phyloP scores from a whole-genome alignment of 2,888 invertebrate species.

The Pandemis corylana region DNA sequence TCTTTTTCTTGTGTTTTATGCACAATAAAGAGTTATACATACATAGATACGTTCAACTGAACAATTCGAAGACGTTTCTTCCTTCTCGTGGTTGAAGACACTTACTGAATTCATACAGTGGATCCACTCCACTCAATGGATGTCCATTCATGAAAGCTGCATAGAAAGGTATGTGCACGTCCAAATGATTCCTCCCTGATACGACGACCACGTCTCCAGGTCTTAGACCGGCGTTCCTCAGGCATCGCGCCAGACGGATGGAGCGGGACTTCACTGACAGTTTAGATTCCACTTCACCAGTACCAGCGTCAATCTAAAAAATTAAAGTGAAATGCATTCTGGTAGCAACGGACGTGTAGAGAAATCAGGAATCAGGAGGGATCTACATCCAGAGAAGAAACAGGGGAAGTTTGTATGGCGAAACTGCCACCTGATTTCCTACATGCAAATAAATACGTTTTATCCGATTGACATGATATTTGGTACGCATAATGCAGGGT shows the following conservation, averaged over 20 bases:
- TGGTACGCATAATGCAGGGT: too few species aligned
- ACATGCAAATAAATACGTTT: too few species aligned
- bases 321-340: neutral
- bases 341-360: too few species aligned
- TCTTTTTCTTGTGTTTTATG: too few species aligned
- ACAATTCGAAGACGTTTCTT: too few species aligned
- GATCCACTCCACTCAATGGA: constrained; percentile 67
- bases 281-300: constrained; percentile 65
- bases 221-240: constrained; percentile 57
- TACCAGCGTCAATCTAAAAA: constrained; percentile 72
- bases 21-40: too few species aligned
- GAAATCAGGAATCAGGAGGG: too few species aligned
- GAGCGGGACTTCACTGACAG: constrained; percentile 61
- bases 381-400: too few species aligned
- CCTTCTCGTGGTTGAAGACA: neutral
- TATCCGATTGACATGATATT: too few species aligned
- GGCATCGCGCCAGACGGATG: constrained; percentile 58
- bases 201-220: constrained; percentile 69
- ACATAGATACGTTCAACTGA: too few species aligned
- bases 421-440: too few species aligned
- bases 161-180: constrained; percentile 67
- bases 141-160: constrained; percentile 65
- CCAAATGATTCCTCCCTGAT: constrained; percentile 67
- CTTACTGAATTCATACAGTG: constrained; percentile 64
- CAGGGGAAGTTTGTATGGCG: too few species aligned